phyloP scores from a whole-genome alignment of 2,888 invertebrate species.

The Drepana falcataria region DNA sequence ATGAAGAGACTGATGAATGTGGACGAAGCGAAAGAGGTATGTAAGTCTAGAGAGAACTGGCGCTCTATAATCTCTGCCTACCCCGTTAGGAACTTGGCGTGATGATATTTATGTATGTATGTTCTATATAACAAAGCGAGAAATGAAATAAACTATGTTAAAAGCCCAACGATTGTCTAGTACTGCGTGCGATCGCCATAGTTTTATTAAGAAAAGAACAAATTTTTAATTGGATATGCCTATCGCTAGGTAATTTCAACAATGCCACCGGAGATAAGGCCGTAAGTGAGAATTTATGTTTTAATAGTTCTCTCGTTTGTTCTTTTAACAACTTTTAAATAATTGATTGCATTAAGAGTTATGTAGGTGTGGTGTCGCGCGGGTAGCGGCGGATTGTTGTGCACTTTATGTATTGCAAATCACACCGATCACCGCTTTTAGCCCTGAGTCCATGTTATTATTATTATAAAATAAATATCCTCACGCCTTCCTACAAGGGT shows the following conservation, averaged over 20 bases:
- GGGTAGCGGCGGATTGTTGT: background rate
- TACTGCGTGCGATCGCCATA: slow-evolving; percentile 28
- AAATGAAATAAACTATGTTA: slow-evolving; percentile 17
- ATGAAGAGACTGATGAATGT: too few relatives aligned
- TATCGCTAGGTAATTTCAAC: slow-evolving; percentile 57
- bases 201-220: slow-evolving; percentile 37
- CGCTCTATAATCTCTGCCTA: too few relatives aligned
- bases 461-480: too few relatives aligned
- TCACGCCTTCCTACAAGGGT: too few relatives aligned
- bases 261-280: slow-evolving; percentile 45
- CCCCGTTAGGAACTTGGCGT: too few relatives aligned
- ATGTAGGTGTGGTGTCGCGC: background rate
- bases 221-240: slow-evolving; percentile 61
- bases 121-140: background rate
- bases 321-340: slow-evolving; percentile 4
- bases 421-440: too few relatives aligned
- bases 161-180: slow-evolving; percentile 20
- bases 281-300: slow-evolving; percentile 70
- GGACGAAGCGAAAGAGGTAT: too few relatives aligned
- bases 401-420: too few relatives aligned
- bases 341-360: slow-evolving; percentile 7
- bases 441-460: too few relatives aligned
- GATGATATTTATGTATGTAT: too few relatives aligned
- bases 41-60: too few relatives aligned
- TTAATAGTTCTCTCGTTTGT: slow-evolving; percentile 19